Conservation (phyloP, 2,797 vertebrate genomes). For the Loriculus beryllinus region DNA sequence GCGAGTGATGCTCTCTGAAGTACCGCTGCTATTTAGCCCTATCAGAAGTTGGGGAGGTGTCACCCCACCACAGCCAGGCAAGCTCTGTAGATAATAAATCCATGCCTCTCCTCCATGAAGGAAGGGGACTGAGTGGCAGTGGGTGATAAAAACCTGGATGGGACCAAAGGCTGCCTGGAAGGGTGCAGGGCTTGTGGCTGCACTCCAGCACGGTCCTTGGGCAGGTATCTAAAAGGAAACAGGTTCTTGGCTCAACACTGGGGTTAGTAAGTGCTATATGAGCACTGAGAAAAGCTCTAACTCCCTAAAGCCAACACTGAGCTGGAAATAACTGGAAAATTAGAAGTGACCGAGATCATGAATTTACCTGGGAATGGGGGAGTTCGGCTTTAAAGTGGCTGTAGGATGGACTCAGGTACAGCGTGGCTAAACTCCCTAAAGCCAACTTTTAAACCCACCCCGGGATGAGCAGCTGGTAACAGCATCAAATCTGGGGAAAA, state of each 20-base stretch:
- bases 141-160: background rate
- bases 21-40: background rate
- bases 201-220: background rate
- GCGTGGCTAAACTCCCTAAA: background rate
- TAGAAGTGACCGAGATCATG: background rate
- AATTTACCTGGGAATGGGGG: fast-evolving
- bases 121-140: background rate
- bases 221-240: background rate
- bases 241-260: background rate
- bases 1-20: background rate
- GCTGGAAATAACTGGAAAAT: background rate
- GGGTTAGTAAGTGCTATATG: background rate
- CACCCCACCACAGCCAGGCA: background rate
- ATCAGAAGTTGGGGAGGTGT: background rate
- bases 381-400: background rate
- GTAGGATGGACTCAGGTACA: background rate
- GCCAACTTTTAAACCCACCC: background rate
- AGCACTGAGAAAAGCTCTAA: background rate
- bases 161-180: background rate
- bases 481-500: background rate
- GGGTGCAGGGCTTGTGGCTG: background rate
- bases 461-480: background rate
- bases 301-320: background rate
- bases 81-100: background rate
- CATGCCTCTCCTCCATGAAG: background rate